phyloP scores from a whole-genome alignment of 2,113 vertebrate genomes.

The Orthonyx spaldingii region DNA sequence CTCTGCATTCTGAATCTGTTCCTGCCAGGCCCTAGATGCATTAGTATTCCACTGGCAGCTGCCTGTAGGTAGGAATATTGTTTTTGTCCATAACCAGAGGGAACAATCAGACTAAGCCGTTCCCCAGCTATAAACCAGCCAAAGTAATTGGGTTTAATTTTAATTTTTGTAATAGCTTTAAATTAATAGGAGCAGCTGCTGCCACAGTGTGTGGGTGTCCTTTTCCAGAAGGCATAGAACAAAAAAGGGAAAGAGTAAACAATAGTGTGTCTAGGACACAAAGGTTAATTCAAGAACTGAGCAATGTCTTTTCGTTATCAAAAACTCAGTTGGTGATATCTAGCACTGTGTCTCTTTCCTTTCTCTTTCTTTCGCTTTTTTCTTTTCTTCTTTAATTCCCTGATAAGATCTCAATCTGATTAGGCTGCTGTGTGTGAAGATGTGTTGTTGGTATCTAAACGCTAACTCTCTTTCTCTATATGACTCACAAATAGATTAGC shows the following conservation, averaged over 20 bases:
- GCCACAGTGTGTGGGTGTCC: constrained; percentile 78
- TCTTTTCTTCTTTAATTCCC: constrained; percentile 57
- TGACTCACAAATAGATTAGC: constrained; percentile 76
- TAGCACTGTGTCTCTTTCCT: constrained; percentile 38
- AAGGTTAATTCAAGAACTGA: constrained; percentile 78
- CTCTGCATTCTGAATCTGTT: constrained; percentile 43
- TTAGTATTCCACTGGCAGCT: constrained; percentile 84
- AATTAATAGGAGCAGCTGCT: constrained; percentile 83
- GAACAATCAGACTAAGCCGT: constrained; percentile 81
- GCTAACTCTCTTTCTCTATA: constrained; percentile 51
- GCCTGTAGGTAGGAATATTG: constrained; percentile 70
- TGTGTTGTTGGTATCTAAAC: constrained; percentile 64
- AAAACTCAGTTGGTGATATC: constrained; percentile 64
- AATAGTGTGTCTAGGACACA: constrained; percentile 72
- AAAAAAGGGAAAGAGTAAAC: constrained; percentile 73
- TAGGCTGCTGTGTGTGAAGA: constrained; percentile 63
- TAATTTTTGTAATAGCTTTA: constrained; percentile 85
- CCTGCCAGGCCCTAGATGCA: constrained; percentile 62
- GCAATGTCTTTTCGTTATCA: constrained; percentile 70
- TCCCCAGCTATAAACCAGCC: constrained; percentile 74
- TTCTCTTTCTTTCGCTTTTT: neutral
- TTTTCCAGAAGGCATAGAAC: constrained; percentile 74
- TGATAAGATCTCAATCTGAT: constrained; percentile 72
- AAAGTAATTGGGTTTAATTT: constrained; percentile 84
- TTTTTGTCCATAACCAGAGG: constrained; percentile 81